Evolutionary conservation across 2,888 invertebrate species (phyloP), one percentile per base, ranked within the genome.

Genomic region (Helicoverpa assulta): DNA sequence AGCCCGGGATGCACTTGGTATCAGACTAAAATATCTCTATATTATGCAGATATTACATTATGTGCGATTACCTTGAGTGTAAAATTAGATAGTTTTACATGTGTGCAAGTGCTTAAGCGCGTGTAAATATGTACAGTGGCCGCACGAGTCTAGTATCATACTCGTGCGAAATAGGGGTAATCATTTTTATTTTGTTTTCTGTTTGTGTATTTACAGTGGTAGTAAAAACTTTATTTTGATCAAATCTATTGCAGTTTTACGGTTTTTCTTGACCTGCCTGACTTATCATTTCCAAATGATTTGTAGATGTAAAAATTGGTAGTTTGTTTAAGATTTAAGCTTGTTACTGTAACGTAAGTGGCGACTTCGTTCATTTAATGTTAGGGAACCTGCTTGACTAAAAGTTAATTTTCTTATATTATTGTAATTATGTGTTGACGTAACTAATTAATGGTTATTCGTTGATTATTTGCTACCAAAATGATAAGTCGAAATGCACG

Each of bases 1-100:
- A 87, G 86, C 89, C 87, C 84, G 84, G 87, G 89, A 88, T 89
- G 88, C 85, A 87, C 79, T 84, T 83, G 80, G 80, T 87, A 85
- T 87, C 85, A 80, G 86, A 89, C 90, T 84, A 86, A 91, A 90
- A 91, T 91, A 93, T 87, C 90, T 82, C 85, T 88, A 90, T 89
- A 91, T 90, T 91, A 91, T 90, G 90, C 90, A 89, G 87, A 90
- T 92, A 90, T 92, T 88, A 89, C 86, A 89, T 91, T 92, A 91
- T 91, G 86, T 88, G 88, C 85, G 82, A 85, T 92, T 88, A 87
- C 93, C 93, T 93, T 92, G 93, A 85, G 86, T 83, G 83, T 90
- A 93, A 92, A 92, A 89, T 93, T 93, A 93, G 91, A 90, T 85
- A 89, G 87, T 86, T 82, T 85, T 88, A 88, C 85, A 88, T 85